Base-by-base conservation (phyloP, 2,797 vertebrate genomes). In the Microctenopoma stevenorrisi region DNA sequence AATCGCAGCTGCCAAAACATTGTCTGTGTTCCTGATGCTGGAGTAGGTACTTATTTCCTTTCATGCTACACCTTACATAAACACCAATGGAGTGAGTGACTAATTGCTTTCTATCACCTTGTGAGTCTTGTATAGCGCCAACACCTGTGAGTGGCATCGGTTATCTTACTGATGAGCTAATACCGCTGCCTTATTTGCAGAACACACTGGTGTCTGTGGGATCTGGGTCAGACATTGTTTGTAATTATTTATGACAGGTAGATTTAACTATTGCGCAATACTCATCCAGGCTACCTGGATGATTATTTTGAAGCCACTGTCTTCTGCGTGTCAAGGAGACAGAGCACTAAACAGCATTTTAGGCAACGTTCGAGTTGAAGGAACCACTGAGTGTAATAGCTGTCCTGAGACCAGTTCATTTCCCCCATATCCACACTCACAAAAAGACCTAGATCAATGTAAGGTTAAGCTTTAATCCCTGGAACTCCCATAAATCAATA, bases 401-500 rank as follows among this genome's bases (percentile, higher is more conserved):
- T 68, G 66, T 58, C 40, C n/a, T 26, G 12, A 63, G 54, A 74
- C 55, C 30, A 12, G 22, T 18, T 11, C 42, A 42, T 37, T 53
- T 52, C 48, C 64, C 28, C 30, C 43, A 56, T 71, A 66, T 26
- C 58, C 42, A 55, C 46, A 48, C 57, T 72, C 47, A 37, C 62
- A 67, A 69, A 68, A 64, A 67, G 60, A 71, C 75, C 65, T 55
- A 63, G 77, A 91, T 90, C 85, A 69, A 88, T 86, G 81, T 13
- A 63, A 84, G 90, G 86, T 91, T 81, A 90, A 78, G 68, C 77
- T 87, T 85, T 91, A 91, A 92, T 89, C 90, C 81, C 61, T 72
- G 72, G 72, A 83, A 83, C 85, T 76, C 61, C 77, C 66, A 74
- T 83, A 80, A 87, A 75, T 93, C 92, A 92, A 91, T 93, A 88